phyloP scores from a whole-genome alignment of 2,113 vertebrate species.

The Brachypteracias leptosomus region DNA sequence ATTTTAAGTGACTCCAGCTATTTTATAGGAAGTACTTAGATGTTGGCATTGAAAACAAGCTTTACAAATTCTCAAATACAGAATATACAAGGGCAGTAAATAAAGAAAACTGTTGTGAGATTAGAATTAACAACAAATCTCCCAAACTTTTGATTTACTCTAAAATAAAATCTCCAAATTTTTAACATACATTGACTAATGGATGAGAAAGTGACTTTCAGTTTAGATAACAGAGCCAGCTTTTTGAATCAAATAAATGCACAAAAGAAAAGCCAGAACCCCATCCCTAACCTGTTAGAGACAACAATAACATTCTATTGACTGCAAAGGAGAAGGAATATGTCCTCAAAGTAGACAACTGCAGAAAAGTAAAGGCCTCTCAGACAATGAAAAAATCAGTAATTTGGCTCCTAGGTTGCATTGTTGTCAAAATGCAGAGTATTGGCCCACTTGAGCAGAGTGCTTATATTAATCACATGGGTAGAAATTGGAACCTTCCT shows the following conservation, averaged over 20 bases:
- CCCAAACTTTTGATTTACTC: constrained; percentile 18
- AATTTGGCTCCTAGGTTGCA: neutral
- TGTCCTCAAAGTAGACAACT: neutral
- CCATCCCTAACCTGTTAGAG: neutral
- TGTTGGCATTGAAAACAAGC: constrained; percentile 64
- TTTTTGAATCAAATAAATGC: constrained; percentile 26
- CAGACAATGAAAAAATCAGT: neutral
- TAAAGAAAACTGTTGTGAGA: constrained; percentile 34
- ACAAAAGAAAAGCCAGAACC: constrained; percentile 9
- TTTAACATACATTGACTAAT: constrained; percentile 49
- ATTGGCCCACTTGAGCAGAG: neutral
- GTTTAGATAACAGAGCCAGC: constrained; percentile 53
- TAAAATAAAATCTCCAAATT: too few relatives aligned
- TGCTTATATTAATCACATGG: neutral
- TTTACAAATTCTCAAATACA: constrained; percentile 63
- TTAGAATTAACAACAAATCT: constrained; percentile 48
- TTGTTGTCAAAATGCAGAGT: constrained; percentile 1
- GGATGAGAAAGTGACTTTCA: constrained; percentile 57
- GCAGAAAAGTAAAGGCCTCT: neutral
- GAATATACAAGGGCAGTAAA: constrained; percentile 59
- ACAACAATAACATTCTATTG: neutral
- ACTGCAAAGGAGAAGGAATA: neutral
- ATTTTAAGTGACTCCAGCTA: constrained; percentile 57
- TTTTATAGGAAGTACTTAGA: constrained; percentile 68
- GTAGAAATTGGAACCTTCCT: neutral